Conservation (phyloP, 2,797 vertebrate genomes). For the Nannoperca obscura region DNA sequence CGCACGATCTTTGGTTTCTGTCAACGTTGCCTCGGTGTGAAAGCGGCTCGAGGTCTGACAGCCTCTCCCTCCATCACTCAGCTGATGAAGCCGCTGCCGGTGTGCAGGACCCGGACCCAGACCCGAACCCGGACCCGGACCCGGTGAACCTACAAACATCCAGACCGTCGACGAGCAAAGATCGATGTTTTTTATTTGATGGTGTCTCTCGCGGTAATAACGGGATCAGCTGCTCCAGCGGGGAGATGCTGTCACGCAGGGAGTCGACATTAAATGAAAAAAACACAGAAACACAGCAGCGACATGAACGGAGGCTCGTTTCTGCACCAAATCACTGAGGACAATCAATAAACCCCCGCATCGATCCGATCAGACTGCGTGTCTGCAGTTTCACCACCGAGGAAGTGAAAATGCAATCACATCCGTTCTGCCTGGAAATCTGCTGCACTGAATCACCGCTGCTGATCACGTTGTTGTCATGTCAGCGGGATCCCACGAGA, state of each 20-base stretch:
- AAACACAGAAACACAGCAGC: not conserved
- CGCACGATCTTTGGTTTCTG: slow-evolving; percentile 52
- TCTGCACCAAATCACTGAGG: not conserved
- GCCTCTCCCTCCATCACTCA: slow-evolving; percentile 37
- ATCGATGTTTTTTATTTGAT: too few species aligned
- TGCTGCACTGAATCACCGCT: not conserved
- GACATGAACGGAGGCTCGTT: slow-evolving; percentile 5
- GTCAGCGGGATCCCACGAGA: slow-evolving; percentile 8
- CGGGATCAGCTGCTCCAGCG: not conserved
- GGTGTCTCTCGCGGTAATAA: slow-evolving; percentile 21
- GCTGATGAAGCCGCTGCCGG: slow-evolving; percentile 6
- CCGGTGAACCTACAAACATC: not conserved
- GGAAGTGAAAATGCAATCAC: slow-evolving; percentile 42
- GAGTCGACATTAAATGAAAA: slow-evolving; percentile 24
- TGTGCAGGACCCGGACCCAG: not conserved
- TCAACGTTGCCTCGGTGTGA: slow-evolving; percentile 50
- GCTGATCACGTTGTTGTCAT: slow-evolving; percentile 9
- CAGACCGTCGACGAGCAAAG: not conserved
- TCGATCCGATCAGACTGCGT: not conserved
- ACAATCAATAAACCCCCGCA: not conserved
- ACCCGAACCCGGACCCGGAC: not conserved
- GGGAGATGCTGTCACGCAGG: slow-evolving; percentile 46
- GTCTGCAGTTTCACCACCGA: not conserved
- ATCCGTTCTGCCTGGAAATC: slow-evolving; percentile 21
- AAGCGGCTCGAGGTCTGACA: slow-evolving; percentile 1